Evolutionary conservation across 2,113 vertebrate species (phyloP).

Genomic region (Mesocricetus auratus): DNA sequence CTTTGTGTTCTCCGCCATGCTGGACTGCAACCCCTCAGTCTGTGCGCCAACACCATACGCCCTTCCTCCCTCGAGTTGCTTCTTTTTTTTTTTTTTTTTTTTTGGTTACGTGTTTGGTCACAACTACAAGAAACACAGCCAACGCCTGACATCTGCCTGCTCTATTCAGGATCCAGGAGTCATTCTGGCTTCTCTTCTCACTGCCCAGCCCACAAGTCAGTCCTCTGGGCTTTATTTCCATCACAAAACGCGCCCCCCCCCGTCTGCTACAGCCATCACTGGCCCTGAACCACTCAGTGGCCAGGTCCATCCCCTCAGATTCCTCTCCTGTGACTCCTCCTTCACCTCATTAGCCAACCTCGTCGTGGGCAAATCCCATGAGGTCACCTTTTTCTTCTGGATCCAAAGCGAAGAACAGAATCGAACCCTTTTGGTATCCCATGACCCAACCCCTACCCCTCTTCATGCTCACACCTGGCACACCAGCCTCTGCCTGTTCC

Average conservation of each 20-base stretch:
- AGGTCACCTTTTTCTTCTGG: neutral
- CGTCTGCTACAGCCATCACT: no score
- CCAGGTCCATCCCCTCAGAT: neutral
- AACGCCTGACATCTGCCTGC: neutral
- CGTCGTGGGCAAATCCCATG: no score
- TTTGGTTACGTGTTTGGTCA: neutral
- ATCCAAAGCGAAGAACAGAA: neutral
- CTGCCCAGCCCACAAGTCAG: neutral
- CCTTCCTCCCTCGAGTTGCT: neutral
- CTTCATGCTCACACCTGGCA: fast-evolving
- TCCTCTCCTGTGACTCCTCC: neutral
- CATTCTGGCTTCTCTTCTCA: no score
- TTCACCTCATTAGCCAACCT: no score
- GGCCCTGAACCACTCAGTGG: neutral
- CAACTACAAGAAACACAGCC: neutral
- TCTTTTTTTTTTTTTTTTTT: no score
- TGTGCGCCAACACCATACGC: neutral
- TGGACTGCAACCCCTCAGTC: no score
- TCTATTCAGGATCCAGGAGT: neutral
- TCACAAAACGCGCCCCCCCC: neutral
- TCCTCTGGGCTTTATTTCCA: neutral
- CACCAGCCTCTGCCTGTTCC: neutral
- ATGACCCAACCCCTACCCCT: fast-evolving
- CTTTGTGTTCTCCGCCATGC: neutral
- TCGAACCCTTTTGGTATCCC: no score